phyloP scores from a whole-genome alignment of 2,797 vertebrate species.

The Hippopotamyrus pictus region DNA sequence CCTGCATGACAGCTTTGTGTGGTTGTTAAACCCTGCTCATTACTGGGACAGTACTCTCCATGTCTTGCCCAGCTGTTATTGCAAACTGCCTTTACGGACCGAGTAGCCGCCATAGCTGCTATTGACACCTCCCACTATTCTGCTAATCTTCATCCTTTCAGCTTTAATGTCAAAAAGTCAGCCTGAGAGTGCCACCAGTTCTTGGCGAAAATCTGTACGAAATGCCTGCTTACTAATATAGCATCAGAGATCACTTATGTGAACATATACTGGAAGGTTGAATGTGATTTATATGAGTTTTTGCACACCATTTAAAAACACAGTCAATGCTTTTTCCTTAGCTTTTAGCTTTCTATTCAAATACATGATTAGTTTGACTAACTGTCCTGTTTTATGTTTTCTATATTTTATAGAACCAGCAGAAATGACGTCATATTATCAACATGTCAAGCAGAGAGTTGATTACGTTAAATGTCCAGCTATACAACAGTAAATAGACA shows the following conservation, averaged over 20 bases:
- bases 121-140: constrained; percentile 63
- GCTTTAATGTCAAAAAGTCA: neutral
- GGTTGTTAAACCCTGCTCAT: constrained; percentile 37
- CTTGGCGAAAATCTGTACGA: neutral
- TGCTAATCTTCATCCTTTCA: constrained; percentile 45
- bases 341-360: too few species aligned
- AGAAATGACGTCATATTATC: neutral
- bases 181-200: neutral
- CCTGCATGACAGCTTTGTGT: neutral
- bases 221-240: neutral
- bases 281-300: neutral
- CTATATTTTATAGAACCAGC: neutral
- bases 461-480: neutral
- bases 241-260: neutral
- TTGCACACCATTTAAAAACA: neutral
- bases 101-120: constrained; percentile 66
- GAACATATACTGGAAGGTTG: neutral
- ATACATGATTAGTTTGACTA: neutral
- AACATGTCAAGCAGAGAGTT: neutral
- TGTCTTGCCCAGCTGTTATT: constrained; percentile 78
- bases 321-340: neutral
- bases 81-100: constrained; percentile 71
- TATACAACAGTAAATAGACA: neutral
- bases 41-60: constrained; percentile 63
- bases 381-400: neutral